Evolutionary conservation across 2,113 vertebrate genomes (phyloP).

Genomic region (Fregetta grallaria): DNA sequence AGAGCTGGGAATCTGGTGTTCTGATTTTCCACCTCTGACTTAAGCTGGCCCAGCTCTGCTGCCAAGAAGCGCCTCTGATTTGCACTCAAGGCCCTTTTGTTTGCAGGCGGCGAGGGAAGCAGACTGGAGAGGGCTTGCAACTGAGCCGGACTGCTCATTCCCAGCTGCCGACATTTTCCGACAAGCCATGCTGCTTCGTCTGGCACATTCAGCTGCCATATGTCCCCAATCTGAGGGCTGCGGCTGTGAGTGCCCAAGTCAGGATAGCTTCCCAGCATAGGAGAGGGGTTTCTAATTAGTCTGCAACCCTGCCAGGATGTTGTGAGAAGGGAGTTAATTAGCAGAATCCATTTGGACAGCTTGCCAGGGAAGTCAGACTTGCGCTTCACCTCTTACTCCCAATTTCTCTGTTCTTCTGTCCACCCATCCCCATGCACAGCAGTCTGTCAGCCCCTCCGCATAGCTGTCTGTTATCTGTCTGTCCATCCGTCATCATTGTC

Average conservation of each 20-base stretch:
- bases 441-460: background rate
- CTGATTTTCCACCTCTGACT: background rate
- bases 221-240: background rate
- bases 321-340: constrained; percentile 13
- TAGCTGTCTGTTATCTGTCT: background rate
- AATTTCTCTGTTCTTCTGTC: background rate
- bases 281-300: constrained; percentile 5
- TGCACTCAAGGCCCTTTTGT: background rate
- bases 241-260: background rate
- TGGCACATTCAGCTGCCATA: background rate
- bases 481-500: background rate
- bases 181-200: background rate
- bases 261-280: background rate
- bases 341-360: background rate
- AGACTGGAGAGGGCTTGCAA: background rate
- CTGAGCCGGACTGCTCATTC: background rate
- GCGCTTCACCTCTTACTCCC: background rate
- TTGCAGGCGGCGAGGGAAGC: background rate
- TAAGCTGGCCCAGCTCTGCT: background rate
- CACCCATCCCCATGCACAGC: background rate
- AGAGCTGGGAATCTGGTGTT: background rate
- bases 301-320: background rate
- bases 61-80: background rate
- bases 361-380: background rate
- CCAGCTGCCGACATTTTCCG: background rate